Conservation (phyloP, 2,888 invertebrate genomes). For the Cristatella mucedo region DNA sequence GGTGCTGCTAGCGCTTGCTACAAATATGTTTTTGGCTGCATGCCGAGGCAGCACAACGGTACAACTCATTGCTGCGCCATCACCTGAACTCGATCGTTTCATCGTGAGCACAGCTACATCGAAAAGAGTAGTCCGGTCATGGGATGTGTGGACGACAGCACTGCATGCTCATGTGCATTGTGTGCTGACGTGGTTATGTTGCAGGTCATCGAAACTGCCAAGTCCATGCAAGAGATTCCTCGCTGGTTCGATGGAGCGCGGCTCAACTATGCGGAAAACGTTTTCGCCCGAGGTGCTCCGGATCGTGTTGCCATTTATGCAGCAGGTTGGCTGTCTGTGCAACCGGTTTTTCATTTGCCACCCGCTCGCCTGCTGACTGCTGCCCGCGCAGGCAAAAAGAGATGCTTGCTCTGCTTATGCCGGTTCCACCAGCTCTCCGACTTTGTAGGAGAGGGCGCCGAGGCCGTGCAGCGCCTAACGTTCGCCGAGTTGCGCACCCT, state of each 20-base stretch:
- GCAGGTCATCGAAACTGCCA: conserved; percentile 37
- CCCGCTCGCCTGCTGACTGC: too few species aligned
- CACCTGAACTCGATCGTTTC: too few species aligned
- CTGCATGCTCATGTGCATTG: too few species aligned
- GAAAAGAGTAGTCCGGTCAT: too few species aligned
- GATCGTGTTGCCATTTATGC: conserved; percentile 40
- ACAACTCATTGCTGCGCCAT: background rate
- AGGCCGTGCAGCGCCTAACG: conserved; percentile 24
- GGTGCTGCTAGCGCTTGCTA: too few species aligned
- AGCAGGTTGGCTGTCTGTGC: conserved; percentile 29
- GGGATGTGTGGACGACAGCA: too few species aligned
- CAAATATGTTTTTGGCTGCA: too few species aligned
- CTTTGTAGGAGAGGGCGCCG: conserved; percentile 26
- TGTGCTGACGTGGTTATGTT: too few species aligned
- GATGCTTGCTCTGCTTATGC: too few species aligned
- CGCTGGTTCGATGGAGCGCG: conserved; percentile 43
- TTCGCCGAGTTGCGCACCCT: conserved; percentile 32
- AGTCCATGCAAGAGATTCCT: conserved; percentile 40
- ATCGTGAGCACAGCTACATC: too few species aligned
- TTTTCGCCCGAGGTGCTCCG: conserved; percentile 38
- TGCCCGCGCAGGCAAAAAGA: conserved; percentile 2
- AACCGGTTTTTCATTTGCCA: background rate
- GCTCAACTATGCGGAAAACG: conserved; percentile 44
- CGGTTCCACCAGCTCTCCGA: background rate
- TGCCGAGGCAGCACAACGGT: background rate